These are phyloP conservation scores for Heliconius sara DNA, from an alignment of 2,888 invertebrate species.

Conservation along the genomic window DNA sequence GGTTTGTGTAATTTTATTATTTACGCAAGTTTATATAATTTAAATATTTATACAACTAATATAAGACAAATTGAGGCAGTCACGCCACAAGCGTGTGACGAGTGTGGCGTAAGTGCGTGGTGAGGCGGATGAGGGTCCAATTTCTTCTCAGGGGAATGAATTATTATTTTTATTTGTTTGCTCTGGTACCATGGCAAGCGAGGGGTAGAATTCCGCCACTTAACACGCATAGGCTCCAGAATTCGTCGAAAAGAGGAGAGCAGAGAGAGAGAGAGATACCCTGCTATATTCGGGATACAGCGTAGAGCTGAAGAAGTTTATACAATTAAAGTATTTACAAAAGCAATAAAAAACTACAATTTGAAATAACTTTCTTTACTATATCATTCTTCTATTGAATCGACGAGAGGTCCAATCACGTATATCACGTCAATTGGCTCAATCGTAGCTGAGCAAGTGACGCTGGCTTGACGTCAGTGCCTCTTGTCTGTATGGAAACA, in stretches of 20 bases:
- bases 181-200: no score
- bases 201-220: no score
- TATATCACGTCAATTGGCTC: constrained; percentile 79
- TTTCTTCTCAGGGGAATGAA: no score
- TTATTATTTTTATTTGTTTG: no score
- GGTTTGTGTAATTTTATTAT: not conserved
- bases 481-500: constrained; percentile 68
- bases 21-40: not conserved
- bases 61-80: not conserved
- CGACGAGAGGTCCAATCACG: constrained; percentile 54
- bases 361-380: constrained; percentile 48
- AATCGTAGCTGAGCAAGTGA: constrained; percentile 70
- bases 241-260: no score
- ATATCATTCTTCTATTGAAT: constrained; percentile 55
- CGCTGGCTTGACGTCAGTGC: constrained; percentile 75
- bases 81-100: no score
- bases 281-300: no score
- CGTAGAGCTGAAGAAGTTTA: no score
- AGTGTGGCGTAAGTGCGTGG: no score
- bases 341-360: not conserved
- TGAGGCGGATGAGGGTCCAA: no score
- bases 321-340: not conserved
- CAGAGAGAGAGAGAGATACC: no score
- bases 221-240: no score
- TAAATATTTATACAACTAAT: not conserved